Evolutionary conservation across 1,140 invertebrate genomes (phyloP), one percentile per base, ranked within the genome.

Genomic region (Drosophila subpulchrella): DNA sequence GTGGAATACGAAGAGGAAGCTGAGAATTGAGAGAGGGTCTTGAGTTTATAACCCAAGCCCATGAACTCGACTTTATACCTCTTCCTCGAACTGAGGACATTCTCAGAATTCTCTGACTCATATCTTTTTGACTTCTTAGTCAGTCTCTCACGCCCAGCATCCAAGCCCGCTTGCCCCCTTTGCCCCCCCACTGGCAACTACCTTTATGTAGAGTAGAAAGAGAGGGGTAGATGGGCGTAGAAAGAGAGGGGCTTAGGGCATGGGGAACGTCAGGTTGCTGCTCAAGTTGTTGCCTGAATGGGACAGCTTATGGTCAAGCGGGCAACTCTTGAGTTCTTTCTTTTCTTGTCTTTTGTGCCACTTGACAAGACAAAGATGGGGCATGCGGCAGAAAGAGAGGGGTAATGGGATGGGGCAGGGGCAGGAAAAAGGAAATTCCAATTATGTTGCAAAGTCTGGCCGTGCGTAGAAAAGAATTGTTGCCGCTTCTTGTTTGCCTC

Each of bases 371-470:
- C 65, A 71, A 57, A 41, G 67, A 48, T 47, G 34, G 12, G 30
- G 42, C 8, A 27, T 5, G 24, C 7, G 3, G 20, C 4, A 4
- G 27, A 39, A 34, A 15, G 32, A 12, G 56, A 17, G 4, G 30
- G 15, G 24, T 24, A 6, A 39, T n/a, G 53, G 46, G 36, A 4
- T 15, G 32, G 3, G 34, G 41, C 44, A 36, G 20, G 42, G 63
- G 55, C 83, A 86, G 83, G 83, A 89, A 88, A 86, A 88, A 88
- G 83, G 83, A 88, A 88, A 88, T 88, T 88, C 84, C 83, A 88
- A 88, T 88, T 88, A 88, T 88, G 84, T 83, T 88, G 79, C 82
- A 78, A 67, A 66, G 83, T 88, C 82, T 88, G 75, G 66, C 75
- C 75, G 83, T 76, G 79, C 83, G 76, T 89, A 89, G 83, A 83